Evolutionary conservation across 2,797 vertebrate species (phyloP).

Genomic region (Champsocephalus esox): DNA sequence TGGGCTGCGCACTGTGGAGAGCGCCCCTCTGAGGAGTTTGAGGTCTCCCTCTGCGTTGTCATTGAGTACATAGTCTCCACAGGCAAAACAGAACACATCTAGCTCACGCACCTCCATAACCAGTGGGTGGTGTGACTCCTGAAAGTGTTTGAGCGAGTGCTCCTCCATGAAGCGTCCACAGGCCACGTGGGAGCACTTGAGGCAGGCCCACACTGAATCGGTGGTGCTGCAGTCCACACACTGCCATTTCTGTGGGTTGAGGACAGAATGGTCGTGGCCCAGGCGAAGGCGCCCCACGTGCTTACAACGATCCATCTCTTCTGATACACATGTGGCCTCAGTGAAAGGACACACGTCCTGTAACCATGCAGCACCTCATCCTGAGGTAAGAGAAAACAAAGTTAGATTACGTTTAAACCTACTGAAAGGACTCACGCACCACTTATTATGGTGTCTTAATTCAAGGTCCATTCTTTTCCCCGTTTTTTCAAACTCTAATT

Average conservation of each 20-base stretch:
- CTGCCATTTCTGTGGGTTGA: constrained; percentile 98
- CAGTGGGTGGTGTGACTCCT: constrained; percentile 91
- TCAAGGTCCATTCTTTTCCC: no score
- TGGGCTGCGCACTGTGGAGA: constrained; percentile 90
- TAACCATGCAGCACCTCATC: constrained; percentile 74
- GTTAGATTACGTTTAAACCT: not conserved
- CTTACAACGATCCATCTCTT: constrained; percentile 99
- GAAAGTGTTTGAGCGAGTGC: constrained; percentile 94
- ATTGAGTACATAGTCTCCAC: constrained; percentile 96
- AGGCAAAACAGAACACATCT: constrained; percentile 97
- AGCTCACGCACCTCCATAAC: constrained; percentile 98
- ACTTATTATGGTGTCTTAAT: no score
- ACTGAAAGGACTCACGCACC: not conserved
- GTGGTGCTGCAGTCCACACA: constrained; percentile 94
- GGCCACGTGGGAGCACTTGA: constrained; percentile 98
- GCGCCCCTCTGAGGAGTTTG: constrained; percentile 93
- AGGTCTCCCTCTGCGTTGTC: constrained; percentile 97
- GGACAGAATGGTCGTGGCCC: constrained; percentile 97
- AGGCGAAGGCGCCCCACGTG: constrained; percentile 97
- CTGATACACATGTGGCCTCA: constrained; percentile 85
- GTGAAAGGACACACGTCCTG: constrained; percentile 83
- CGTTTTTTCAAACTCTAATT: no score
- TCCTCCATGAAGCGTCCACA: constrained; percentile 96
- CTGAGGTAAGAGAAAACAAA: constrained; percentile 51
- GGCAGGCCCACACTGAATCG: constrained; percentile 97